Evolutionary conservation across 2,797 vertebrate genomes (phyloP).

Genomic region (Nyctalus aviator): DNA sequence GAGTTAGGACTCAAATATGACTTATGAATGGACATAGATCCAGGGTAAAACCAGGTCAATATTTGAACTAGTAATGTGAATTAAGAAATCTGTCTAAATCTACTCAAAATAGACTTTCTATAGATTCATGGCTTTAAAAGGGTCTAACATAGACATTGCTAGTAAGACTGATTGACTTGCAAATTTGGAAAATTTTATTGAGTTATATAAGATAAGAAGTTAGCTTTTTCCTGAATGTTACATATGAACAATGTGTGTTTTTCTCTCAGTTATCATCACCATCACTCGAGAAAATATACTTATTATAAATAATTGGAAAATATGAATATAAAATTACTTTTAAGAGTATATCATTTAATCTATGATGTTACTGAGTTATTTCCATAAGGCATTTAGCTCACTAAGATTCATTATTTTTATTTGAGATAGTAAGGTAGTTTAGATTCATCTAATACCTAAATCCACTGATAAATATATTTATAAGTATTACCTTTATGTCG

Average conservation of each 20-base stretch:
- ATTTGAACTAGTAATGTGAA: background rate
- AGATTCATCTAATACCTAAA: background rate
- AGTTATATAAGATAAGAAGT: background rate
- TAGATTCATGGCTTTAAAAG: background rate
- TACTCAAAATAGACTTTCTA: background rate
- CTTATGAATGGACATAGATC: background rate
- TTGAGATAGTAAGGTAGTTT: background rate
- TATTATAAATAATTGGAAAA: slow-evolving; percentile 40
- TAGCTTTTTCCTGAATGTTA: background rate
- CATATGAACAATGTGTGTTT: background rate
- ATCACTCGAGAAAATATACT: slow-evolving; percentile 45
- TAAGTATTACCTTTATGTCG: background rate
- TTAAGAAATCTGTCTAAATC: slow-evolving; percentile 16
- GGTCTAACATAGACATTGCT: background rate
- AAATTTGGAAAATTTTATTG: slow-evolving; percentile 39
- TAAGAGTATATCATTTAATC: background rate
- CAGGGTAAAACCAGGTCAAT: background rate
- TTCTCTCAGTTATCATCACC: background rate
- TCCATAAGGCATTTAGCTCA: background rate
- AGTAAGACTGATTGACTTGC: background rate
- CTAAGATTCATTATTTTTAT: background rate
- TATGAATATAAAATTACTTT: slow-evolving; percentile 24
- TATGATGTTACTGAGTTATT: slow-evolving; percentile 39
- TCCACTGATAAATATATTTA: background rate
- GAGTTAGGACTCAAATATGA: background rate